A percentile compares a stretch with the other conserved stretches of the same genome.
Conservation (phyloP, 2,113 vertebrate genomes). For the Phrynosoma platyrhinos region DNA sequence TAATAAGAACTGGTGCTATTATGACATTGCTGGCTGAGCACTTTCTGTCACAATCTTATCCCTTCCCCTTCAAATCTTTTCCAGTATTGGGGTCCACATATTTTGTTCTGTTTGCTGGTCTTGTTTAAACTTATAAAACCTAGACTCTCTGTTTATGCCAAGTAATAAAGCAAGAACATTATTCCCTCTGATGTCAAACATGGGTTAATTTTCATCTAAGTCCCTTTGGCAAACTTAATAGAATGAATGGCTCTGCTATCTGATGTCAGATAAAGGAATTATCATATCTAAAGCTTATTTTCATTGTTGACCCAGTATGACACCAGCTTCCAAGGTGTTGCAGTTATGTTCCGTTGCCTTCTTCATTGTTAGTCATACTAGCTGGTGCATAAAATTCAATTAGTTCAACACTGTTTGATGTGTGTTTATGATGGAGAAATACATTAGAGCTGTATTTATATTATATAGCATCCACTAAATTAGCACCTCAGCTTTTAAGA, state of each 20-base stretch:
- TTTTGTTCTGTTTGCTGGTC: conserved; percentile 50
- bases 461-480: conserved; percentile 19
- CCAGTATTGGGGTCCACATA: background rate
- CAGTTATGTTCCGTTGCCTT: conserved; percentile 47
- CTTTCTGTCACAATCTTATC: conserved; percentile 31
- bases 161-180: conserved; percentile 74
- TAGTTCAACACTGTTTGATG: conserved; percentile 47
- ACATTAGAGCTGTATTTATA: background rate
- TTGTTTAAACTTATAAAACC: conserved; percentile 56
- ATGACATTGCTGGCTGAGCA: conserved; percentile 27
- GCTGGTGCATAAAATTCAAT: conserved; percentile 64
- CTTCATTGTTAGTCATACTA: conserved; percentile 69
- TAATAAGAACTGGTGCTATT: background rate
- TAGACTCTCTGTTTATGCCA: conserved; percentile 62
- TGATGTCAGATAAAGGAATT: conserved; percentile 68
- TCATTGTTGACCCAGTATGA: conserved; percentile 30
- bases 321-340: conserved; percentile 41
- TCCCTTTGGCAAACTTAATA: conserved; percentile 68
- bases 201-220: conserved; percentile 56
- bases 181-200: conserved; percentile 56
- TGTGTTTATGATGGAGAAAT: background rate
- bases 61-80: background rate
- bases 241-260: conserved; percentile 40
- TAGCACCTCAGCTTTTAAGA: background rate
- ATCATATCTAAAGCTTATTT: conserved; percentile 51